Base-by-base conservation (phyloP, 35 echinoderm and acorn worm genomes). In the Patiria miniata region DNA sequence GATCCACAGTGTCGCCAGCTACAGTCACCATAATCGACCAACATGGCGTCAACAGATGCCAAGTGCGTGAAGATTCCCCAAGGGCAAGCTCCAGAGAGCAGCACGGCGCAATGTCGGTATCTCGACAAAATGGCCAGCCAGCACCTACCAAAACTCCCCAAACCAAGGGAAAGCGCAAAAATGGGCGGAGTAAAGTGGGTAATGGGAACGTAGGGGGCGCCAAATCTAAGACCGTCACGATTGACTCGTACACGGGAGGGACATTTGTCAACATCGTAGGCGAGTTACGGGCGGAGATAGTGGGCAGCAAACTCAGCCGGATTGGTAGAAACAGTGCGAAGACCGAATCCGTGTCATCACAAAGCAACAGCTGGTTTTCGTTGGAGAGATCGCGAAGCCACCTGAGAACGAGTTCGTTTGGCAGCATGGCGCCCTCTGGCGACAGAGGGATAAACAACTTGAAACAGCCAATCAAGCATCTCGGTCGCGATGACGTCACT, bases 241-340 rank as follows among this genome's bases (percentile, higher is more conserved):
- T 34, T 26, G 65, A 73, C 65, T 26, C 65, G 3, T 32, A 34
- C 65, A 73, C 65, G 29, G 65, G 34, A 7, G 65, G 65, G 65
- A 32, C 65, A 7, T 73, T 73, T 73, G 26, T 73, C 21, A 73
- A 73, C 65, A 73, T 73, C 19, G 34, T 73, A 28, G 65, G 65
- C 26, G 65, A 73, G 34, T 36, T 73, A 34, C 65, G 65, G 26
- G 34, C 65, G 14, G 65, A 73, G 34, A 23, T 34, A 30, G 30
- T 36, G 21, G 26, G 65, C 34, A 34, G 65, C 34, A 22, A 73
- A 28, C 65, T 73, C 29, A 34, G 26, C 14, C 19, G 65, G 21
- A 16, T 8, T 23, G 26, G 26, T 32, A 2, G 65, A 73, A 73
- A 73, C 21, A 73, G 57, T 60, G 57, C 57, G 19, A 26, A 26